A percentile compares a stretch with the other conserved stretches of the same genome.
Evolutionary conservation across 1,140 invertebrate genomes (phyloP).

Genomic region (Mamestra configurata): DNA sequence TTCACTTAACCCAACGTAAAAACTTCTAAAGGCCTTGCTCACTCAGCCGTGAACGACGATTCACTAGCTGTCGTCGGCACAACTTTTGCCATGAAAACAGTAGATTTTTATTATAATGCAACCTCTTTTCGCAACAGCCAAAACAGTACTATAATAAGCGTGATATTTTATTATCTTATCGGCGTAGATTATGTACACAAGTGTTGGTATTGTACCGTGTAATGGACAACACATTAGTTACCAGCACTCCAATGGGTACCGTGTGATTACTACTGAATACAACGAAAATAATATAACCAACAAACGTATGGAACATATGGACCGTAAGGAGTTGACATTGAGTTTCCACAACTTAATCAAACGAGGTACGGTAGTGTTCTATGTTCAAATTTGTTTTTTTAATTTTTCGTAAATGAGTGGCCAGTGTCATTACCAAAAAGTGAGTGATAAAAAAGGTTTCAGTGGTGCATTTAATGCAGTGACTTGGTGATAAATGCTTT

Average conservation of each 20-base stretch:
- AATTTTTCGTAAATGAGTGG: conserved; percentile 44
- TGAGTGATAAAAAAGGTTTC: conserved; percentile 40
- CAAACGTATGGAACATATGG: conserved; percentile 76
- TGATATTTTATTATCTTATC: conserved; percentile 80
- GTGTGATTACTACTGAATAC: conserved; percentile 60
- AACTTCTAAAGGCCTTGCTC: conserved; percentile 55
- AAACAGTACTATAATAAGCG: conserved; percentile 58
- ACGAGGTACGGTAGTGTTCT: conserved; percentile 76
- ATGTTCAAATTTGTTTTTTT: conserved; percentile 58
- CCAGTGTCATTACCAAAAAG: conserved; percentile 36
- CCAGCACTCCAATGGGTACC: conserved; percentile 68
- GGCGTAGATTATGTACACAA: conserved; percentile 83
- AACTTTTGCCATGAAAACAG: conserved; percentile 51
- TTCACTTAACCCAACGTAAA: conserved; percentile 56
- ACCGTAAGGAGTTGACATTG: conserved; percentile 77
- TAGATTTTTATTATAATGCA: conserved; percentile 52
- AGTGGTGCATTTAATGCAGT: conserved; percentile 14
- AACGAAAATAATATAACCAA: conserved; percentile 54
- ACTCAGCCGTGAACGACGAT: conserved; percentile 46
- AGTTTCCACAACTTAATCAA: conserved; percentile 86
- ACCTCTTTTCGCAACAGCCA: conserved; percentile 52
- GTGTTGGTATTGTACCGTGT: conserved; percentile 76
- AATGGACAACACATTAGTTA: conserved; percentile 79
- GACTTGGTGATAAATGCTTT: conserved; percentile 6
- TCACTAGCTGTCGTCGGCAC: conserved; percentile 46